Base-by-base conservation (phyloP, 2,113 vertebrate genomes). In the Hypocryptadius cinnamomeus region DNA sequence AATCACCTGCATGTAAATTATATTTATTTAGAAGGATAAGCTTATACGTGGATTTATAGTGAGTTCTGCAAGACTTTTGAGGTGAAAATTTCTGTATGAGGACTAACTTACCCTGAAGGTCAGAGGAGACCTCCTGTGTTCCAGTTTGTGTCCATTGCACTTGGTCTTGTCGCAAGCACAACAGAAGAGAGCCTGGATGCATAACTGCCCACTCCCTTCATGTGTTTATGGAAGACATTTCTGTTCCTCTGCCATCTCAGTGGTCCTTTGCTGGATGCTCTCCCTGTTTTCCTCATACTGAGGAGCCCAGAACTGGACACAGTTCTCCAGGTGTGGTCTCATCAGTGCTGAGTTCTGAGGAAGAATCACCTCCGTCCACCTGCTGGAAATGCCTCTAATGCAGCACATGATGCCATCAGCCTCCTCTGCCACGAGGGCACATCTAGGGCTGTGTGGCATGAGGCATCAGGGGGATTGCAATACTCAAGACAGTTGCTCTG, bases 261-360 rank as follows among this genome's bases (percentile, higher is more conserved):
- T 30, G 7, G 13, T 20, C 13, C 10, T 54, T 73, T 0, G 0
- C 5, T 73, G 42, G 59, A n/a, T 21, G 44, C 3, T 47, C 6
- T 64, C 8, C 4, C 1, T 30, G 37, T 30, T 11, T 63, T 27
- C 72, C 21, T 40, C 10, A 6, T 10, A 27, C 59, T 39, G 48
- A 57, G 30, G 9, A 78, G 44, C 10, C 22, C 50, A 59, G 5
- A 84, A 33, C 3, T 15, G 10, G 15, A 20, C 30, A n/a, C 8
- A 53, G 4, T 4, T 60, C 21, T 85, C 13, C 24, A 54, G 8
- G 5, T 54, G 14, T 56, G 57, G 11, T 31, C 47, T 56, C 79
- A 68, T 5, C 7, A 50, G 9, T 9, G 39, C 10, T 27, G 16
- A 89, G 6, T 2, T 76, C 39, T 65, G 42, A 16, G 30, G 33